Evolutionary conservation across 2,888 invertebrate species (phyloP).

Genomic region (Limnephilus rhombicus): DNA sequence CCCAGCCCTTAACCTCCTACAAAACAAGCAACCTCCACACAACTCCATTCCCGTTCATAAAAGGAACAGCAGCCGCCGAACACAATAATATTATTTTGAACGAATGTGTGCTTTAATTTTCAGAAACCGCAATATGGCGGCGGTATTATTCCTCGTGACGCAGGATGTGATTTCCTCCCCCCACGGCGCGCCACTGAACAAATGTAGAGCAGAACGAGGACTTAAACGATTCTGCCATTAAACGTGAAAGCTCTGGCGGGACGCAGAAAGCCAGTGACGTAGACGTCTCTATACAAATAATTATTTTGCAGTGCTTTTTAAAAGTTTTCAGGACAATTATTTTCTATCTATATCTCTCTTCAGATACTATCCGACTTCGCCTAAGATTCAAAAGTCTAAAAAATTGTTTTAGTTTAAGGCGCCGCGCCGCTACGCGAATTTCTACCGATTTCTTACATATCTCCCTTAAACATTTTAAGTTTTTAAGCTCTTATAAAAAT

Average conservation of each 20-base stretch:
- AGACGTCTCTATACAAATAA: background rate
- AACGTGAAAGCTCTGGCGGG: conserved; percentile 52
- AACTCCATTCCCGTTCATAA: background rate
- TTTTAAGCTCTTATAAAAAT: too few species aligned
- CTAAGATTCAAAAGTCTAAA: too few species aligned
- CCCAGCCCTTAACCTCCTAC: background rate
- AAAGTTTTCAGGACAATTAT: background rate
- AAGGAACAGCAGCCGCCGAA: conserved; percentile 16
- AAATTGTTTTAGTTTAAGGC: too few species aligned
- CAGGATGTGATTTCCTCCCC: conserved; percentile 48
- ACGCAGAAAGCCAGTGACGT: conserved; percentile 36
- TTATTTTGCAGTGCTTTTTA: background rate
- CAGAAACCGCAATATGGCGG: conserved; percentile 49
- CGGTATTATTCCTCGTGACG: conserved; percentile 49
- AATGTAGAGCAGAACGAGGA: conserved; percentile 51
- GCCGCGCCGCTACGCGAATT: too few species aligned
- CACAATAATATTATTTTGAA: conserved; percentile 50
- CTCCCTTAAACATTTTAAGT: too few species aligned
- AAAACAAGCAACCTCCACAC: background rate
- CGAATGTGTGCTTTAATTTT: conserved; percentile 50
- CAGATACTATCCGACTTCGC: background rate
- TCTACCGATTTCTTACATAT: too few species aligned
- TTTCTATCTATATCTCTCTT: background rate
- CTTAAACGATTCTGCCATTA: conserved; percentile 55
- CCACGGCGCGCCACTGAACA: conserved; percentile 38